phyloP scores from a whole-genome alignment of 2,113 vertebrate species.

The Plectropomus leopardus region DNA sequence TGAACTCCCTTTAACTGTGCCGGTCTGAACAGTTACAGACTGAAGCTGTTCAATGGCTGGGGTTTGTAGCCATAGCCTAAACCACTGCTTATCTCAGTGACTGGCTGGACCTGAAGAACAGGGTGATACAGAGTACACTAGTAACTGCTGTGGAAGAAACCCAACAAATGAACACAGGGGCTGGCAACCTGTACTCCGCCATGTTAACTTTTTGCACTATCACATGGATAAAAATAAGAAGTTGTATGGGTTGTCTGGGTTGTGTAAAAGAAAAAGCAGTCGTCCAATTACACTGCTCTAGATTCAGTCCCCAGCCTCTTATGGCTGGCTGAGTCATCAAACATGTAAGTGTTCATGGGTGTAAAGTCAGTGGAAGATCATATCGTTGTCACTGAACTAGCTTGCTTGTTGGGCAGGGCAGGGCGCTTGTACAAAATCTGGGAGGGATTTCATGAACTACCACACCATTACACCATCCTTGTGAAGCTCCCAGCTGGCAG shows the following conservation, averaged over 20 bases:
- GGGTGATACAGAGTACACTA: not conserved
- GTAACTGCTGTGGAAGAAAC: not conserved
- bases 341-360: conserved; percentile 1
- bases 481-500: not conserved
- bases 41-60: conserved; percentile 24
- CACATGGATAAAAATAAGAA: not conserved
- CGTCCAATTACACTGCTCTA: not conserved
- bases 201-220: not conserved
- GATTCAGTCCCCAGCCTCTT: not conserved
- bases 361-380: not conserved
- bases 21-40: not conserved
- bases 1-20: conserved; percentile 24
- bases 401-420: conserved; percentile 7
- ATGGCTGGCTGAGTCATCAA: conserved; percentile 1
- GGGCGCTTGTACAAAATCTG: not conserved
- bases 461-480: not conserved
- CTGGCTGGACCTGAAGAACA: not conserved
- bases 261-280: conserved; percentile 2
- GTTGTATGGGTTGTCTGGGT: not conserved
- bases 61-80: conserved; percentile 15
- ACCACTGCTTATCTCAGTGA: conserved; percentile 17
- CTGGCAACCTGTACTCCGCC: not conserved
- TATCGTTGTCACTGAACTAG: not conserved
- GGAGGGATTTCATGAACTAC: conserved; percentile 18
- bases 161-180: not conserved